Base-by-base conservation (phyloP, 2,113 vertebrate genomes). In the Physeter macrocephalus region DNA sequence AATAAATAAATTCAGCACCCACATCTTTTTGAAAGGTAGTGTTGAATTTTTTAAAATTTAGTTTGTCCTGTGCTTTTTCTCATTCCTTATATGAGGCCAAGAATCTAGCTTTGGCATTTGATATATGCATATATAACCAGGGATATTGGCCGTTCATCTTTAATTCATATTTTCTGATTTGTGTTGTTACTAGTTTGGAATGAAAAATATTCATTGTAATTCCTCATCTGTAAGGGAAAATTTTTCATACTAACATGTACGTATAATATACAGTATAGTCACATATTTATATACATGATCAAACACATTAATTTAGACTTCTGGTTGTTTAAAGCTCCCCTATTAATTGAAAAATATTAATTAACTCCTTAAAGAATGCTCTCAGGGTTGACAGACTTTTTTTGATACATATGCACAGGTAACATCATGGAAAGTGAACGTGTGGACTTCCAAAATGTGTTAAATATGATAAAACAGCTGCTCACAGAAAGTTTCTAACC, bases 311-410 rank as follows among this genome's bases (percentile, higher is more conserved):
- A 78, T 39, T 25, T 25, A 67, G 74, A 34, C 64, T 61, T 54
- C 74, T 66, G 13, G 27, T 69, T 62, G 18, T 74, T 92, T 93
- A 77, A 25, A 9, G 23, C 18, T 36, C 17, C 39, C 27, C 49
- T 93, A 69, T 49, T 71, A 88, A 82, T 67, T 57, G 52, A 88
- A 77, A 95, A 81, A 90, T 88, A 57, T 43, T 72, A 86, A 43
- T 49, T 78, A 83, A 43, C 15, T 23, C 77, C 62, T 85, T n/a
- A 64, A 64, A 89, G 54, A 82, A 72, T 49, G 85, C 34, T 41
- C 85, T 77, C 3, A 2, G 89, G 18, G 34, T 67, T 13, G 20
- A 34, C 17, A 29, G n/a, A 29, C 21, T 84, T 85, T 25, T 62
- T 81, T 72, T 57, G 18, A 10, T 31, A 41, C 15, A 3, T 21